phyloP scores from a whole-genome alignment of 2,888 invertebrate genomes.

The Drosophila macrothrix region DNA sequence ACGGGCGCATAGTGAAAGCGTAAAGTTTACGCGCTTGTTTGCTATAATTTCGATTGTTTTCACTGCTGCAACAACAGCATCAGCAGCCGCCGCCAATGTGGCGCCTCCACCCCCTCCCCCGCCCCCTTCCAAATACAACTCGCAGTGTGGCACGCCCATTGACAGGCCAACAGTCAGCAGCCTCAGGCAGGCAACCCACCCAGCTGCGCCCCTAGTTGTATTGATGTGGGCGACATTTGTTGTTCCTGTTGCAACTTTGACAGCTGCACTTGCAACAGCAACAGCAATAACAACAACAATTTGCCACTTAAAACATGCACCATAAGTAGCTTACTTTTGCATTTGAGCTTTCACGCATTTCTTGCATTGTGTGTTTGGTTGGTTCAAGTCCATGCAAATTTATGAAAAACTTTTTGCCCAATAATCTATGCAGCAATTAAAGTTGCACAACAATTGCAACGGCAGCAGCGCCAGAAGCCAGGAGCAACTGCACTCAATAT shows the following conservation, averaged over 20 bases:
- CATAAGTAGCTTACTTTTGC: conserved; percentile 71
- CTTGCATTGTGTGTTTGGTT: conserved; percentile 34
- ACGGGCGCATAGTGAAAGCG: conserved; percentile 59
- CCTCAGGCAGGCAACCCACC: not conserved
- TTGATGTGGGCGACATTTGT: conserved; percentile 63
- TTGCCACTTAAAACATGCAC: conserved; percentile 51
- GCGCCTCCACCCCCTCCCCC: not conserved
- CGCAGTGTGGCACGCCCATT: conserved; percentile 41
- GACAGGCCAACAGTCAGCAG: conserved; percentile 26
- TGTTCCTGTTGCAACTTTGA: conserved; percentile 51
- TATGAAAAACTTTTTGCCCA: conserved; percentile 70
- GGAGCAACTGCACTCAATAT: conserved; percentile 17
- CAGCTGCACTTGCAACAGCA: conserved; percentile 45
- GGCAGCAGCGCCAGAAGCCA: conserved; percentile 16
- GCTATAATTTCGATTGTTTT: conserved; percentile 81
- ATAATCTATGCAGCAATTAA: conserved; percentile 64
- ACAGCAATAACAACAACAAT: conserved; percentile 33
- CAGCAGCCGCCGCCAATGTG: conserved; percentile 26
- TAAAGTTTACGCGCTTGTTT: conserved; percentile 80
- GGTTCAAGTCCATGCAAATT: conserved; percentile 68
- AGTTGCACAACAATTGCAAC: conserved; percentile 37
- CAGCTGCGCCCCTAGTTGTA: conserved; percentile 43
- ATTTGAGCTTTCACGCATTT: conserved; percentile 54
- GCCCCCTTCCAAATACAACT: not conserved
- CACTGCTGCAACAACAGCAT: conserved; percentile 44